Percentiles rank a stretch among this genome's conserved stretches.
Conservation (phyloP, 2,113 vertebrate genomes). For the Elephas maximus region DNA sequence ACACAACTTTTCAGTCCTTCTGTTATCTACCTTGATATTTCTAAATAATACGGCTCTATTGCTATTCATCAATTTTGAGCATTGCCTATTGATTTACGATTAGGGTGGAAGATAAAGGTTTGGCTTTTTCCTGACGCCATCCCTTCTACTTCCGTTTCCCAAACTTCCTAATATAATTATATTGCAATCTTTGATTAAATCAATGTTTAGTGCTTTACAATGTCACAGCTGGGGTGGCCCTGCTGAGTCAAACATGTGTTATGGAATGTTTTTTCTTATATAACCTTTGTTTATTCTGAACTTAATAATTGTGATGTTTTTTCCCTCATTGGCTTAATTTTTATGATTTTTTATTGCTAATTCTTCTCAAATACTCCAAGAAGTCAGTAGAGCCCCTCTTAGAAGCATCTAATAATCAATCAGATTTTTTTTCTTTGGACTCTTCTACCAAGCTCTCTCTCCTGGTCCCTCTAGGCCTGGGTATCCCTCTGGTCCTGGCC, state of each 20-base stretch:
- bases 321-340: not conserved
- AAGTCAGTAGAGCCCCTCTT: not conserved
- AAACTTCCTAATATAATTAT: not conserved
- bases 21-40: not conserved
- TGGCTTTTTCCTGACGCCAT: not conserved
- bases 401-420: too few species aligned
- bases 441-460: not conserved
- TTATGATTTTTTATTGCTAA: not conserved
- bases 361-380: not conserved
- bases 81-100: not conserved
- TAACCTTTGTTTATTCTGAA: not conserved
- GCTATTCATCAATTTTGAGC: not conserved
- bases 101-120: not conserved
- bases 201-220: not conserved
- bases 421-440: not conserved
- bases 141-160: not conserved
- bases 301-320: not conserved
- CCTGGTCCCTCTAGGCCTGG: not conserved
- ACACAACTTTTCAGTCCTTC: not conserved
- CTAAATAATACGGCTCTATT: not conserved
- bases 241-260: not conserved
- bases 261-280: not conserved
- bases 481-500: too few species aligned
- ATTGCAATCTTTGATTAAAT: not conserved
- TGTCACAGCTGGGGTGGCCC: not conserved